Conservation (phyloP, 1,140 invertebrate genomes). For the Phortica variegata region DNA sequence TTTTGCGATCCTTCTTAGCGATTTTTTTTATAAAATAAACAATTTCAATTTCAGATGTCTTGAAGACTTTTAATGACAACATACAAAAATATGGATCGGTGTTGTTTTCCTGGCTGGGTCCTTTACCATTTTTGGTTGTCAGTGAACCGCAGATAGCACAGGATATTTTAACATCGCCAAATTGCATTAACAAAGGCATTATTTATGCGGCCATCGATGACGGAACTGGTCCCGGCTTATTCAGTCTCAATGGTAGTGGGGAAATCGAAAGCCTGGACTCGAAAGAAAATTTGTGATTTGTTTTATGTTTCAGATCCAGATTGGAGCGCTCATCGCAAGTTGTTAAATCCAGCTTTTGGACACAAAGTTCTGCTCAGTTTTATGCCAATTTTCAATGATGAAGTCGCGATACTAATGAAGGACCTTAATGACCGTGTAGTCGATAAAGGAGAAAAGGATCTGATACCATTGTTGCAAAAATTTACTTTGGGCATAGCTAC, state of each 20-base stretch:
- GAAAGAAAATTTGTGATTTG: too few relatives aligned
- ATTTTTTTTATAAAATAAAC: too few relatives aligned
- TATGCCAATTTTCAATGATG: conserved; percentile 31
- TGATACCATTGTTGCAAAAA: conserved; percentile 12
- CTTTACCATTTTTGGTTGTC: conserved; percentile 39
- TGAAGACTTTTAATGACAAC: conserved; percentile 25
- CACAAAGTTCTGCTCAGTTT: conserved; percentile 34
- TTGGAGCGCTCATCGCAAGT: conserved; percentile 30
- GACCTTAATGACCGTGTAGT: conserved; percentile 13
- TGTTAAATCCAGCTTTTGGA: conserved; percentile 30
- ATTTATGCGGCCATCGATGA: conserved; percentile 45
- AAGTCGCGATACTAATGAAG: conserved; percentile 14
- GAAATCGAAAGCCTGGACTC: too few relatives aligned
- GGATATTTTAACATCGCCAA: conserved; percentile 44
- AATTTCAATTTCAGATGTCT: too few relatives aligned
- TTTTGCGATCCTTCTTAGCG: neutral
- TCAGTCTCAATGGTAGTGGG: conserved; percentile 38
- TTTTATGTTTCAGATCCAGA: conserved; percentile 22
- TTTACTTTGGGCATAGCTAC: conserved; percentile 33
- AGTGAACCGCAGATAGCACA: conserved; percentile 39
- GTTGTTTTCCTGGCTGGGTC: conserved; percentile 45
- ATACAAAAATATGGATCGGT: conserved; percentile 28
- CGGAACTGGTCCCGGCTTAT: conserved; percentile 38
- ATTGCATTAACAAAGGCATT: conserved; percentile 45
- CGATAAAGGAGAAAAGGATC: conserved; percentile 9